Evolutionary conservation across 2,113 vertebrate species (phyloP).

Genomic region (Dicerorhinus sumatrensis): DNA sequence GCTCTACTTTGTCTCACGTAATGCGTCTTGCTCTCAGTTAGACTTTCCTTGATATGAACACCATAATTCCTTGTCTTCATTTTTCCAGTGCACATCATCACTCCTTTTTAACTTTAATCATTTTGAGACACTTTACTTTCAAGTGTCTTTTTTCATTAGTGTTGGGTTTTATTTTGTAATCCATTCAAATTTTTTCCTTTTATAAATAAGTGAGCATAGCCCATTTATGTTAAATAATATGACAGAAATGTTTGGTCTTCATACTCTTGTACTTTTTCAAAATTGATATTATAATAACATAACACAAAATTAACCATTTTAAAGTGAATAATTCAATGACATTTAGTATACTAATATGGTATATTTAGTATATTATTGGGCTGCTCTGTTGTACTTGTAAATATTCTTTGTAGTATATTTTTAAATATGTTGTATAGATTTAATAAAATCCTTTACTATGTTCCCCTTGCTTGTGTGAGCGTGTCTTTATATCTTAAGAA

Average conservation of each 20-base stretch:
- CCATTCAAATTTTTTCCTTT: background rate
- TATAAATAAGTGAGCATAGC: background rate
- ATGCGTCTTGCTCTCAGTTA: background rate
- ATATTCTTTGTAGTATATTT: background rate
- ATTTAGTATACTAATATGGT: background rate
- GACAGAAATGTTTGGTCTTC: background rate
- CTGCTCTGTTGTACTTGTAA: background rate
- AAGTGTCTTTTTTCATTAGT: background rate
- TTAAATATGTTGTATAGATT: background rate
- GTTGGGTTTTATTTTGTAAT: background rate
- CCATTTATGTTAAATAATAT: background rate
- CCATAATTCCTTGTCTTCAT: background rate
- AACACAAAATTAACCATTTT: background rate
- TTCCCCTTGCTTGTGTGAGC: background rate
- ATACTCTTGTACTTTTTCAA: background rate
- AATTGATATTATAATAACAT: background rate
- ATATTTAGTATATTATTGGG: background rate
- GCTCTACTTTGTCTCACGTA: background rate
- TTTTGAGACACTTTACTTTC: background rate
- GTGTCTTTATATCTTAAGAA: background rate
- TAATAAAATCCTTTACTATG: background rate
- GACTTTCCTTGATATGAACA: background rate
- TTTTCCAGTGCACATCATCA: background rate
- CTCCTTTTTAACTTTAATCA: background rate
- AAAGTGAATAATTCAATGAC: background rate